Conservation (phyloP, 2,113 vertebrate genomes). For the Formicarius rufipectus region DNA sequence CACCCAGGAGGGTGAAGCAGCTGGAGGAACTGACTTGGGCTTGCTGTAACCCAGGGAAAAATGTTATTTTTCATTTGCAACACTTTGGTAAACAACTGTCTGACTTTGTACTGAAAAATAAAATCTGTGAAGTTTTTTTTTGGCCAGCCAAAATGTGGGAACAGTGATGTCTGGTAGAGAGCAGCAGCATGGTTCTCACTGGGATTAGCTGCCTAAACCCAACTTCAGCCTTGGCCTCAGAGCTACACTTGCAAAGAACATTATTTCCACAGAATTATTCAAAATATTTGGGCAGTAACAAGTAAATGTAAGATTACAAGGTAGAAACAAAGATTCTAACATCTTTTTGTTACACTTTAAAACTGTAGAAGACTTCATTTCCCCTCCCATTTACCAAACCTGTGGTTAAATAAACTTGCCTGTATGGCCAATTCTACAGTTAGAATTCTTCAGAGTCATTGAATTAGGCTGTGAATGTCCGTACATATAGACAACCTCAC, state of each 20-base stretch:
- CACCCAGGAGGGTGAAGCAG: neutral
- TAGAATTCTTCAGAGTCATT: neutral
- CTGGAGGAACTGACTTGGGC: neutral
- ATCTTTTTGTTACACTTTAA: neutral
- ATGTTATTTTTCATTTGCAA: neutral
- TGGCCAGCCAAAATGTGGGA: neutral
- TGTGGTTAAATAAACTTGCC: neutral
- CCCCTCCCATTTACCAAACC: neutral
- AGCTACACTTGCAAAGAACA: neutral
- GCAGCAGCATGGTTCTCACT: neutral
- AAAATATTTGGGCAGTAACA: neutral
- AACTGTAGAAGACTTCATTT: neutral
- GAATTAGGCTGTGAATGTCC: neutral
- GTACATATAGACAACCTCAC: neutral
- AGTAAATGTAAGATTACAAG: neutral
- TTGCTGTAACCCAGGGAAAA: neutral
- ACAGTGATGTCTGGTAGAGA: neutral
- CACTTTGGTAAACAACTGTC: neutral
- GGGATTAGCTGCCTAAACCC: neutral
- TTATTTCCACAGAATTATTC: neutral
- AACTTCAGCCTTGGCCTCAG: neutral
- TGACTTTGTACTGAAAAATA: neutral
- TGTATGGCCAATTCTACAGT: neutral
- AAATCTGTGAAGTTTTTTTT: neutral
- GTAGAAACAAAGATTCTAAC: neutral